Evolutionary conservation across 2,113 vertebrate species (phyloP).

Genomic region (Tichodroma muraria): DNA sequence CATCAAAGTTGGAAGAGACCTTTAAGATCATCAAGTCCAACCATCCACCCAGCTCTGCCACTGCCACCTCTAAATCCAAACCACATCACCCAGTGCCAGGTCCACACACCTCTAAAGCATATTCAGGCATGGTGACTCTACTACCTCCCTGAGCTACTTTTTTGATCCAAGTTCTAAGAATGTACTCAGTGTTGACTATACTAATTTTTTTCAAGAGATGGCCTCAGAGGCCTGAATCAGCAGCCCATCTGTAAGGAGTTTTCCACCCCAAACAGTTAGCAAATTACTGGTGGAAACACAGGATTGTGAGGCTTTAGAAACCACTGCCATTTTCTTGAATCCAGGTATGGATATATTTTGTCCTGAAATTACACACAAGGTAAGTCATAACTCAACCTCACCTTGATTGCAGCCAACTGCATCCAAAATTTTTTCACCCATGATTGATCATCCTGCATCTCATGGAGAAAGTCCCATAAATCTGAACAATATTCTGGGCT

Average conservation of each 20-base stretch:
- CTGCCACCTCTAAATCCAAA: neutral
- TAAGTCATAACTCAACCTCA: neutral
- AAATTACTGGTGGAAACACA: neutral
- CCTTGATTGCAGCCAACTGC: neutral
- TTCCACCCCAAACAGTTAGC: neutral
- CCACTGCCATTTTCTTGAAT: neutral
- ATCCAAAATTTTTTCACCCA: neutral
- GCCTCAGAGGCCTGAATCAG: neutral
- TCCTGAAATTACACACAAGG: neutral
- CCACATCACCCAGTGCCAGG: neutral
- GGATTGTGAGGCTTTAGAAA: neutral
- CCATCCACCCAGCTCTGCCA: neutral
- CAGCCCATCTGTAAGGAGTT: neutral
- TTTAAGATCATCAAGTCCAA: neutral
- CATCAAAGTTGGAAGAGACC: neutral
- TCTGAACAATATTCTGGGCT: neutral
- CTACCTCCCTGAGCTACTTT: neutral
- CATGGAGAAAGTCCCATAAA: neutral
- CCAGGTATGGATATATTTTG: neutral
- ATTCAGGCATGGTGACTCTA: neutral
- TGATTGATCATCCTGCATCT: neutral
- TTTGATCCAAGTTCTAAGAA: neutral
- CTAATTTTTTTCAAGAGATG: neutral
- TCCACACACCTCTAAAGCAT: neutral
- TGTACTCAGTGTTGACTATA: neutral